These are phyloP conservation scores for Callorhinus ursinus DNA, from an alignment of 2,113 vertebrate species.

Conservation along the genomic window DNA sequence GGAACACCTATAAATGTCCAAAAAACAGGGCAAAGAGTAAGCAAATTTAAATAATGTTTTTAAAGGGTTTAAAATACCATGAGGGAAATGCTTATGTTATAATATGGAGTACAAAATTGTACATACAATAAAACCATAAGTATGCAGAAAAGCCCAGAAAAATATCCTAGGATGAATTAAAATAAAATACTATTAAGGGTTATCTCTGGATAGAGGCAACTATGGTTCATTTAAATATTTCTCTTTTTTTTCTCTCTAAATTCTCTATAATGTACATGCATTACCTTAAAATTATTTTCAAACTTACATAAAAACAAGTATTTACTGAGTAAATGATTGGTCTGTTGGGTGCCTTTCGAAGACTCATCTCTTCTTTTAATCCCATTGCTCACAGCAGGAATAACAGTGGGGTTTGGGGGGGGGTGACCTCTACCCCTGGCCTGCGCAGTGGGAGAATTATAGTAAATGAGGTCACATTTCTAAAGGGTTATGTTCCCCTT, in stretches of 20 bases:
- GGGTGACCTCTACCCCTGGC: constrained; percentile 26
- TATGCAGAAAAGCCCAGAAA: background rate
- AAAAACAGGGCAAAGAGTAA: background rate
- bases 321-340: background rate
- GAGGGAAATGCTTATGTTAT: background rate
- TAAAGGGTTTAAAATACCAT: background rate
- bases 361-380: background rate
- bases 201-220: background rate
- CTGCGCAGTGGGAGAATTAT: constrained; percentile 21
- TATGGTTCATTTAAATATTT: background rate
- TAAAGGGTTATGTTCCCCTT: constrained; percentile 45
- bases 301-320: constrained; percentile 39
- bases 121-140: background rate
- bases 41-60: constrained; percentile 7
- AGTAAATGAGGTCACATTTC: constrained; percentile 47
- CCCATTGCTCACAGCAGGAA: constrained; percentile 21
- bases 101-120: background rate
- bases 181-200: background rate
- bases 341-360: background rate
- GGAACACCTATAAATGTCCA: background rate
- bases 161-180: background rate
- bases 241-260: background rate
- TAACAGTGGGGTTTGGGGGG: background rate
- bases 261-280: background rate
- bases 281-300: constrained; percentile 44